Base-by-base conservation (phyloP, 2,797 vertebrate species). In the Garrulus glandarius region DNA sequence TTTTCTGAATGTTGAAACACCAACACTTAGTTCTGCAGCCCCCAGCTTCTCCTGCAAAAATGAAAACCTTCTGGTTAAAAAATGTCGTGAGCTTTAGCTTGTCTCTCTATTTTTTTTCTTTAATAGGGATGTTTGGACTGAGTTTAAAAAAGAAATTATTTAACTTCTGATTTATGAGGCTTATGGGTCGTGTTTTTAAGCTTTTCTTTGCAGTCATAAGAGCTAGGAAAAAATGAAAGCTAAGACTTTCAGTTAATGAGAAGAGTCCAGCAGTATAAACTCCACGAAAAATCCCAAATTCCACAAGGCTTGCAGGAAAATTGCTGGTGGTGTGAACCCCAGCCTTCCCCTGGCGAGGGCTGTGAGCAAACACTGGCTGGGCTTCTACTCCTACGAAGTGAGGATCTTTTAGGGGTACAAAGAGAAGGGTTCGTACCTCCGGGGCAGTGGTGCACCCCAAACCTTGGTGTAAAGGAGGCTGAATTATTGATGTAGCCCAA, bases 111-210 rank as follows among this genome's bases (percentile, higher is more conserved):
- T 27, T 46, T 76, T 61, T 82, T 39, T 21, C 10, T 87, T 69
- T 50, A 85, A 68, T 43, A 71, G 41, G 34, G 65, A 77, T 69
- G 57, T 95, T 95, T 95, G 93, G 55, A 50, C 74, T 88, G 72
- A 81, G 76, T 88, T 95, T 95, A 55, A 86, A 94, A 91, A 84
- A 44, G n/a, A 88, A 94, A 86, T 92, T 44, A 56, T 96, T 96
- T 91, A 84, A 92, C 76, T 95, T 95, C 65, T 93, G 95, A 95
- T 96, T 96, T 95, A 88, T 82, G 85, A 86, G 92, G 83, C 92
- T 90, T 88, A 81, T 76, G 92, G 77, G 90, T 94, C 85, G 92
- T 84, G 67, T 61, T 95, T 90, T 95, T 84, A 90, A 95, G 85
- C 76, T 92, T 93, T 89, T 76, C 69, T 87, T 83, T 91, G 86